Evolutionary conservation across 2,888 invertebrate species (phyloP).

Genomic region (Choreutis nemorana): DNA sequence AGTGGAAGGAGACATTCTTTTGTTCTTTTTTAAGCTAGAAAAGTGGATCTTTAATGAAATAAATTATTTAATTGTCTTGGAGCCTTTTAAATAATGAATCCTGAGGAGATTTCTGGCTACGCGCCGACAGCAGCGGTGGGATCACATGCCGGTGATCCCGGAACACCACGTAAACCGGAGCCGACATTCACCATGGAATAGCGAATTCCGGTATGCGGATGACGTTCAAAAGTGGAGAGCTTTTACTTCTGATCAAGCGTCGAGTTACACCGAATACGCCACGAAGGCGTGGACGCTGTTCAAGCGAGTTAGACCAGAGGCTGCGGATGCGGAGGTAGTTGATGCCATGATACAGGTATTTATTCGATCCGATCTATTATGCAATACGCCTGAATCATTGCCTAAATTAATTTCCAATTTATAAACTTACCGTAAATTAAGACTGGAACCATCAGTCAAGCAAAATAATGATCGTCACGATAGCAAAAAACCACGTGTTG

Average conservation of each 20-base stretch:
- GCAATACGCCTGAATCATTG: conserved; percentile 1
- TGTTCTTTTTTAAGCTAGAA: no score
- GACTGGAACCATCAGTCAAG: background rate
- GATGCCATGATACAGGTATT: conserved; percentile 7
- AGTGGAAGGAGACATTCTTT: no score
- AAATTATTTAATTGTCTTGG: no score
- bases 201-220: conserved; percentile 10
- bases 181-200: conserved; percentile 1
- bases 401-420: background rate
- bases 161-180: background rate
- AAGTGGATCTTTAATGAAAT: no score
- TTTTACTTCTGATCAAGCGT: conserved; percentile 11
- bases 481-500: background rate
- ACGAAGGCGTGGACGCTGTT: conserved; percentile 11
- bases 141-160: background rate
- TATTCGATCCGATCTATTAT: conserved; percentile 5
- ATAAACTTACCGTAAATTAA: background rate
- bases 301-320: conserved; percentile 8
- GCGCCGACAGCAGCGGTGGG: background rate
- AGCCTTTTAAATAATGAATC: no score
- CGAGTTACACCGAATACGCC: conserved; percentile 11
- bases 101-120: no score
- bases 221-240: conserved; percentile 7
- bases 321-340: conserved; percentile 1
- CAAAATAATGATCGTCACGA: background rate